These are phyloP conservation scores for Leucophenga maculata DNA, from an alignment of 2,888 invertebrate genomes.

Conservation along the genomic window DNA sequence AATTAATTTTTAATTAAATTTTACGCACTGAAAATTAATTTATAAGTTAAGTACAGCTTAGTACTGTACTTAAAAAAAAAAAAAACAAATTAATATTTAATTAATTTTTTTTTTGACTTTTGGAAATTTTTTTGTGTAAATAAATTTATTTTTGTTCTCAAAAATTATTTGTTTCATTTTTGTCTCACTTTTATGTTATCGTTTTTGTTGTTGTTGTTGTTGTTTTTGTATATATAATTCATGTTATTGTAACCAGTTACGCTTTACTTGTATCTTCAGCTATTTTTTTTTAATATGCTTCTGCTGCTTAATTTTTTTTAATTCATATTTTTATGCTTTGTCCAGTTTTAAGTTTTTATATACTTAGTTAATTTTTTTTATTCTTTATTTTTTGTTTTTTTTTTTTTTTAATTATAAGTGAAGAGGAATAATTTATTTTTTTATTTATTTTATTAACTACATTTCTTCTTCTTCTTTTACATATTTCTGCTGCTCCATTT, in stretches of 20 bases:
- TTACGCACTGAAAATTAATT: too few relatives aligned
- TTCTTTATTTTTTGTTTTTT: conserved; percentile 39
- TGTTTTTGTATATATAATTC: conserved; percentile 13
- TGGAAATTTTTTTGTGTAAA: neutral
- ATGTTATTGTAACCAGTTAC: conserved; percentile 61
- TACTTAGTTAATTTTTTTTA: conserved; percentile 29
- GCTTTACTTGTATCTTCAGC: conserved; percentile 44
- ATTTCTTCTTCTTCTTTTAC: conserved; percentile 34
- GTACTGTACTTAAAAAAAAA: too few relatives aligned
- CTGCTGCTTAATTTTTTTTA: conserved; percentile 45
- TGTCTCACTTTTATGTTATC: neutral
- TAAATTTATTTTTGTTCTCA: neutral
- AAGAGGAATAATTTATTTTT: conserved; percentile 60
- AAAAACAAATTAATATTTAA: too few relatives aligned
- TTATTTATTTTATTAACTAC: conserved; percentile 45
- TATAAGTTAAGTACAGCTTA: too few relatives aligned
- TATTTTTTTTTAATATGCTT: conserved; percentile 37
- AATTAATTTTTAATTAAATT: too few relatives aligned
- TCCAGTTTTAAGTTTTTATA: conserved; percentile 39
- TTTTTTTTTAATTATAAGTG: conserved; percentile 59
- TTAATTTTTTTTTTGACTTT: too few relatives aligned
- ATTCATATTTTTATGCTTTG: conserved; percentile 39
- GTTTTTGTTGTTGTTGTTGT: neutral
- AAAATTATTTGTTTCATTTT: conserved; percentile 4
- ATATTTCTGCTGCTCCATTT: conserved; percentile 27